These are phyloP conservation scores for Scalopus aquaticus DNA, from an alignment of 2,113 vertebrate genomes.

Conservation along the genomic window DNA sequence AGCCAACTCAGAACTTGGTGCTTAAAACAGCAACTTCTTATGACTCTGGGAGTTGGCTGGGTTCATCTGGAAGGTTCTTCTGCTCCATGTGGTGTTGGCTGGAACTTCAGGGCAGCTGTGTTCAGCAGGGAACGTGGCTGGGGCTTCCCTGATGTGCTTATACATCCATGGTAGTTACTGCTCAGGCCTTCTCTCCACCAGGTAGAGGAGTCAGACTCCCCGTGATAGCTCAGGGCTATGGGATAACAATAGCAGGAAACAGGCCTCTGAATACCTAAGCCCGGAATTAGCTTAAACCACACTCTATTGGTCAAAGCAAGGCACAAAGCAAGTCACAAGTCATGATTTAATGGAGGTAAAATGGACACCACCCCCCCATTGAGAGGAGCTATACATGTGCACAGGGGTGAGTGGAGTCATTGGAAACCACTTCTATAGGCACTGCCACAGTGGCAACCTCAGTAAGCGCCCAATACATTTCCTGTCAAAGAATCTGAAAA, in stretches of 20 bases:
- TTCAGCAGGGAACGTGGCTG: not conserved
- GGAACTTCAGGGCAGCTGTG: not conserved
- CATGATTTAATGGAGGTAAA: not conserved
- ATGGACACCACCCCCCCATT: not conserved
- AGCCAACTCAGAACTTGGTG: not conserved
- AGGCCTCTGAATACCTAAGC: not conserved
- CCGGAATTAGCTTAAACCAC: not conserved
- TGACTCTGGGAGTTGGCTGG: not conserved
- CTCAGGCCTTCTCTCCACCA: not conserved
- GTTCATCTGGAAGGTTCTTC: not conserved
- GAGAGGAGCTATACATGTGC: not conserved
- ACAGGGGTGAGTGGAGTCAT: fast-evolving
- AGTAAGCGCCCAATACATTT: not conserved
- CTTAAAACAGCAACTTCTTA: not conserved
- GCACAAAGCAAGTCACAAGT: not conserved
- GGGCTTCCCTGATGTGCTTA: not conserved
- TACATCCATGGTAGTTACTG: not conserved
- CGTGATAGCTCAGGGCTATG: not conserved
- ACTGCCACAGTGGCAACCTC: too few species aligned
- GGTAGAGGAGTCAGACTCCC: not conserved
- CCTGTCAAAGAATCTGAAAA: not conserved
- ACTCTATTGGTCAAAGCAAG: not conserved
- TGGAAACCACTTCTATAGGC: not conserved
- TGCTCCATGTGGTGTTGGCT: not conserved
- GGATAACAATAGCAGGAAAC: not conserved